Evolutionary conservation across 2,888 invertebrate genomes (phyloP).

Genomic region (Dexiosoma caninum): DNA sequence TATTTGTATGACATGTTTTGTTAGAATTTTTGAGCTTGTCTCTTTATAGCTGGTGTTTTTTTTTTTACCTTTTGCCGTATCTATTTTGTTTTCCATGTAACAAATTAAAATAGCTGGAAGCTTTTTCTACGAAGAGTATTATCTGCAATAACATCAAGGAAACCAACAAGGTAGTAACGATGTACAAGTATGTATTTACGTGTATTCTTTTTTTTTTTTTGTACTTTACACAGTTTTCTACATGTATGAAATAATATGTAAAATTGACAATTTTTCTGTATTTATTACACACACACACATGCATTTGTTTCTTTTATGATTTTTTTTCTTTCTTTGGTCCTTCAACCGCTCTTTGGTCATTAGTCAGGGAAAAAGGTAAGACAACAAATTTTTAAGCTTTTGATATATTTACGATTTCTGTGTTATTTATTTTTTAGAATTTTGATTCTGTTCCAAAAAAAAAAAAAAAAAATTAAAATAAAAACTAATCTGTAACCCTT

Average conservation of each 20-base stretch:
- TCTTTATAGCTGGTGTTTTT: background rate
- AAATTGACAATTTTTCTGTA: constrained; percentile 41
- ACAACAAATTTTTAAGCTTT: constrained; percentile 34
- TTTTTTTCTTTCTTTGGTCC: background rate
- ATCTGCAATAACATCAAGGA: constrained; percentile 37
- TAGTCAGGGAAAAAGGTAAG: constrained; percentile 24
- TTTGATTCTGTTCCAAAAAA: no score
- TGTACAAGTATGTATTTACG: no score
- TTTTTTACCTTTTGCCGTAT: background rate
- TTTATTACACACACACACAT: no score
- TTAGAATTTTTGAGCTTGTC: constrained; percentile 38
- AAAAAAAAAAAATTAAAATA: background rate
- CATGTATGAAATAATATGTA: background rate
- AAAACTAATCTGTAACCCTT: background rate
- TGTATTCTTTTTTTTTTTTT: no score
- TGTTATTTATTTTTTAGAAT: constrained; percentile 24
- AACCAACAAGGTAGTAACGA: constrained; percentile 17
- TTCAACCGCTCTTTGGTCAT: constrained; percentile 35
- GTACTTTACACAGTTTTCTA: no score
- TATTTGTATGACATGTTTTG: constrained; percentile 68
- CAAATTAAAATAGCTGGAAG: constrained; percentile 62
- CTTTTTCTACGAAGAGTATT: constrained; percentile 23
- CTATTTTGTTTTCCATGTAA: constrained; percentile 35
- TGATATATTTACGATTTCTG: constrained; percentile 42
- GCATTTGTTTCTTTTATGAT: no score